Evolutionary conservation across 2,888 invertebrate species (phyloP).

Genomic region (Disparrhopalites patrizii): DNA sequence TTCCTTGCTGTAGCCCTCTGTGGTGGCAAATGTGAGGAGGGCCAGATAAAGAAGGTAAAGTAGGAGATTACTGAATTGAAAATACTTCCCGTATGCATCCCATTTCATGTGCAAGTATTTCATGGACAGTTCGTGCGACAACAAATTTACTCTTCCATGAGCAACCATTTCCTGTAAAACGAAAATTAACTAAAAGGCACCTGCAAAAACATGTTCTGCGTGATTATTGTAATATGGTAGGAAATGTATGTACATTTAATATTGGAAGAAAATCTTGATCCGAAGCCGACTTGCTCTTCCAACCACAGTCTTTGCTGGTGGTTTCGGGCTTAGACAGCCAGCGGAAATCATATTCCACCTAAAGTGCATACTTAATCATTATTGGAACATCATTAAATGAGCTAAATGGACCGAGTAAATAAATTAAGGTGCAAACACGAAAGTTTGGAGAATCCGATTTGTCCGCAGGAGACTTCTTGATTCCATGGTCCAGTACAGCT

Average conservation of each 20-base stretch:
- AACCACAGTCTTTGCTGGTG: constrained; percentile 27
- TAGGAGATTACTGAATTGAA: constrained; percentile 72
- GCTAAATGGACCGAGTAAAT: too few relatives aligned
- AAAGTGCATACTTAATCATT: too few relatives aligned
- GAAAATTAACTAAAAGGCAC: too few relatives aligned
- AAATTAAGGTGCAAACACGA: constrained; percentile 8
- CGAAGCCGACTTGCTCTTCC: constrained; percentile 14
- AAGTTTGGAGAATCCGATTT: constrained; percentile 11
- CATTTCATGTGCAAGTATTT: constrained; percentile 87
- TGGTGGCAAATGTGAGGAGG: constrained; percentile 71
- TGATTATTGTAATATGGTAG: too few relatives aligned
- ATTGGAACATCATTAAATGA: too few relatives aligned
- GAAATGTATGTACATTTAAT: constrained; percentile 43
- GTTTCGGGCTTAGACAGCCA: constrained; percentile 35
- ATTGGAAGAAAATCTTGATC: constrained; percentile 43
- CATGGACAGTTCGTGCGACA: constrained; percentile 80
- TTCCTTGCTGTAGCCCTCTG: constrained; percentile 49
- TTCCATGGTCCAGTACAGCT: constrained; percentile 74
- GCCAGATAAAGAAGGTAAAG: constrained; percentile 74
- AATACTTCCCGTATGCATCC: constrained; percentile 85
- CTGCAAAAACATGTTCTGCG: too few relatives aligned
- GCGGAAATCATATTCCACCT: constrained; percentile 47
- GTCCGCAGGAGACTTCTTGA: constrained; percentile 69
- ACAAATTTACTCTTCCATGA: constrained; percentile 73
- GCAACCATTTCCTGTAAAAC: constrained; percentile 73